Evolutionary conservation across 2,113 vertebrate species (phyloP), one percentile per base, ranked within the genome.

Genomic region (Gymnorhina tibicen): DNA sequence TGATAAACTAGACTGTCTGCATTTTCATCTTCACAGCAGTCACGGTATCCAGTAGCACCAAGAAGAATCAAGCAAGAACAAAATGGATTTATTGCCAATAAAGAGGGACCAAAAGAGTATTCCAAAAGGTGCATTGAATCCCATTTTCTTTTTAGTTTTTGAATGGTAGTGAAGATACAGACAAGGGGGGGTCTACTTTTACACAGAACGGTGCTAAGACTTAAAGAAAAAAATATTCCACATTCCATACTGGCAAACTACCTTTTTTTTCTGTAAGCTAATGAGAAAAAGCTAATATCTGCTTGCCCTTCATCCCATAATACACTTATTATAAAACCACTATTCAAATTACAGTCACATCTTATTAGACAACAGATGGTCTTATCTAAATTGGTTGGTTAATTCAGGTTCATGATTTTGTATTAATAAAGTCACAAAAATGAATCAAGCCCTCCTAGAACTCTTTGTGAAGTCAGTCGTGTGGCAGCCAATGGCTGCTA

Each of bases 301-400:
- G 49, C 60, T 79, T 95, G 93, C 95, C 87, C 77, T 92, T 96
- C 84, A 95, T 92, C 33, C 41, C 76, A 23, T 90, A 96, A 95
- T 64, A 86, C 21, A 87, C 60, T 89, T 96, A 84, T 74, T 92
- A 94, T 64, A 81, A 96, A 96, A 74, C 12, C 16, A 81, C 56
- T 86, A 72, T 78, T 92, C 92, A 93, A 63, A 95, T 93, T 89
- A 92, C 75, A 93, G 91, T 93, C 93, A 81, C 83, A 94, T 88
- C 77, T 91, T 94, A 94, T 94, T 96, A 94, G 76, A 95, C 83
- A 94, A 95, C 88, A 92, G 95, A 96, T 89, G 79, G 95, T 95
- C 92, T 89, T 96, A 88, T 78, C 85, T 96, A 93, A 96, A 95
- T 84, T 92, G 92, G 85, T 90, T 95, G 69, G 92, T 92, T 96